Evolutionary conservation across 2,797 vertebrate genomes (phyloP).

Genomic region (Hydrophis major): DNA sequence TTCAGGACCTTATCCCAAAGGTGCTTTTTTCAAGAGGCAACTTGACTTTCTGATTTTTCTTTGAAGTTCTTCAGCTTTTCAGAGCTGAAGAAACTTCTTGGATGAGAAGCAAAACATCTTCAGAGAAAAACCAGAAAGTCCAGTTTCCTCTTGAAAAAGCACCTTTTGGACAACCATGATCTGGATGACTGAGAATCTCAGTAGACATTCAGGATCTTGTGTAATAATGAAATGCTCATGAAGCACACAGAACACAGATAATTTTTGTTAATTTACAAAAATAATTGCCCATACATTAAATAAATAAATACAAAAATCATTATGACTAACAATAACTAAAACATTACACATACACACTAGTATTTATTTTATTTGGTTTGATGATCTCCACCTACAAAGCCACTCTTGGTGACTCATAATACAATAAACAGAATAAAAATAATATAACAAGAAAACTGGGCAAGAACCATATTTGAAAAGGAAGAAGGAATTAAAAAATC

Average conservation of each 20-base stretch:
- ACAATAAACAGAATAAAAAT: background rate
- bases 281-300: background rate
- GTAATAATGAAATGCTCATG: background rate
- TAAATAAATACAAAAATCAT: background rate
- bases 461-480: background rate
- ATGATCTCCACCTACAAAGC: background rate
- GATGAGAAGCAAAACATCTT: no score
- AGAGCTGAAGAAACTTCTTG: no score
- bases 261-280: background rate
- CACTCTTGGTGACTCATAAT: background rate
- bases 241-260: background rate
- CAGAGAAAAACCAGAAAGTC: no score
- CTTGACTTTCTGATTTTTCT: no score
- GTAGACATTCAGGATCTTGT: background rate
- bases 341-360: background rate
- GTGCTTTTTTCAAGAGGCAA: no score
- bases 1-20: no score
- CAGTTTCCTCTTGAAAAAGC: no score
- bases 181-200: no score
- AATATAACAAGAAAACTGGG: background rate
- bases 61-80: no score
- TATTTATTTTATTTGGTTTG: background rate
- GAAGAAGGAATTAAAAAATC: background rate
- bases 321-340: background rate
- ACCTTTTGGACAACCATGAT: no score